Conservation (phyloP, 2,113 vertebrate species). For the Leptosomus discolor region DNA sequence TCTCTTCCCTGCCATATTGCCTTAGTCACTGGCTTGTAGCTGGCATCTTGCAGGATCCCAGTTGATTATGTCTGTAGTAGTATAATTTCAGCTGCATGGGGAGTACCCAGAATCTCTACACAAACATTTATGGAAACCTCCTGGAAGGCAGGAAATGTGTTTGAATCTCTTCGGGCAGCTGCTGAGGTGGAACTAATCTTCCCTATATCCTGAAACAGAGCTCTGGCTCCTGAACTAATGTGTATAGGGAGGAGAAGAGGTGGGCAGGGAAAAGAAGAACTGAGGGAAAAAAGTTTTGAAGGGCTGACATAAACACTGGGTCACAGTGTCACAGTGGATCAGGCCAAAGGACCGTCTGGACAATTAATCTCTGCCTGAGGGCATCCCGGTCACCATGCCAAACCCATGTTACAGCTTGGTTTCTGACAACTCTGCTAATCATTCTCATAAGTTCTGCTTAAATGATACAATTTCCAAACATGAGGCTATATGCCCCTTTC, state of each 20-base stretch:
- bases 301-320: background rate
- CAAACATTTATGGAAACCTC: background rate
- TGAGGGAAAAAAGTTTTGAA: background rate
- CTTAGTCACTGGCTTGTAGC: background rate
- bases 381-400: background rate
- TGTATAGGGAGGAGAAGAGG: background rate
- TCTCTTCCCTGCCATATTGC: background rate
- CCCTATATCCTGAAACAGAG: background rate
- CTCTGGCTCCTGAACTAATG: rapidly evolving
- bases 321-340: background rate
- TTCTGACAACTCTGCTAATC: background rate
- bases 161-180: background rate
- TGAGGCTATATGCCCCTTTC: background rate
- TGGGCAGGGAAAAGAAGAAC: background rate
- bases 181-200: background rate
- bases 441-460: background rate
- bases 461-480: background rate
- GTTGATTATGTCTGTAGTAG: background rate
- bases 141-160: background rate
- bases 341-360: background rate
- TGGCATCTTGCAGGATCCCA: background rate
- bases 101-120: background rate
- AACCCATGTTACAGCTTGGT: rapidly evolving
- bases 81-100: background rate
- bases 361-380: background rate